Evolutionary conservation across 2,113 vertebrate genomes (phyloP), one percentile per base, ranked within the genome.

Genomic region (Clarias gariepinus): DNA sequence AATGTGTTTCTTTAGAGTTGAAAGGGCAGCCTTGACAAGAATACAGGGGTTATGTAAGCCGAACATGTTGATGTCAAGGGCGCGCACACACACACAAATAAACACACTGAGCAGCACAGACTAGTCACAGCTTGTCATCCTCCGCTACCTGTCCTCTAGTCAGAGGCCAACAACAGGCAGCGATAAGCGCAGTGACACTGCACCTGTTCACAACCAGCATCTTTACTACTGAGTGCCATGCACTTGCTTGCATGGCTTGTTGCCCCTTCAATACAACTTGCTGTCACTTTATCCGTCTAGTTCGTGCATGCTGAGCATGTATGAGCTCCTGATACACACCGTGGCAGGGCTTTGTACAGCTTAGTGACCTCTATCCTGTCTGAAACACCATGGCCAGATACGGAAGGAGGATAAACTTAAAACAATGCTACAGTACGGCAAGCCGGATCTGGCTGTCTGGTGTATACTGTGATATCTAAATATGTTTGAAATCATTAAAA

Each of bases 1-100:
- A 91, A 95, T 94, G 57, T 94, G 95, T 94, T 95, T 95, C 94
- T 94, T 95, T 94, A 94, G 94, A 95, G 95, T 96, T 94, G 93
- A 85, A 88, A 94, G 94, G 94, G 92, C 93, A 92, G 83, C 88
- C 87, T 91, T 92, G 79, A 81, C 60, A 63, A 81, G 63, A 83
- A 68, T 57, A 41, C 69, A 57, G 33, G 41, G 28, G 55, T 36
- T 73, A 73, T 85, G 86, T 55, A 87, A 79, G 86, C 89, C 92
- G 93, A 94, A 93, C 94, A 92, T 81, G 88, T 66, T 81, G 41
- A 57, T 92, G 92, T 92, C 90, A 94, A 92, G 93, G 91, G 64
- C 79, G 66, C 55, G 52, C 52, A 10, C 58, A 61, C 77, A 84
- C 68, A 77, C n/a, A 79, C 66, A 41, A 28, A 86, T 79, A 61